A percentile compares a stretch with the other conserved stretches of the same genome.
Conservation (phyloP, 2,113 vertebrate genomes). For the Melanocharis versteri region DNA sequence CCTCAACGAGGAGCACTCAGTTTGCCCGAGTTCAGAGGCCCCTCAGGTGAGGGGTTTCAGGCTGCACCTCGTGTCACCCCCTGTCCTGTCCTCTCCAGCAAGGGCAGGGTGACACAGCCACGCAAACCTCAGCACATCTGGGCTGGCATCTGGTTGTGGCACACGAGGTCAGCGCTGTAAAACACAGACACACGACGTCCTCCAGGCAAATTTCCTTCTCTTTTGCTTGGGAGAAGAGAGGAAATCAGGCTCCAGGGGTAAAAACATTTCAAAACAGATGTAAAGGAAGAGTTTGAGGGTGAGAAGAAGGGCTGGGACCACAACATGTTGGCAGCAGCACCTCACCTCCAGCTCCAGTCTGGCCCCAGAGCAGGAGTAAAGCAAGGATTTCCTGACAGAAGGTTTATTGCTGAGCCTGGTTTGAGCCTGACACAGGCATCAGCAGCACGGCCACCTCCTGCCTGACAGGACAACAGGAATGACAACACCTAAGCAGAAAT, state of each 20-base stretch:
- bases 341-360: neutral
- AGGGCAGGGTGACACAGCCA: neutral
- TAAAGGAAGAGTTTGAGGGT: neutral
- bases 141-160: neutral
- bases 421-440: neutral
- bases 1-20: neutral
- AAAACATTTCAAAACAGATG: neutral
- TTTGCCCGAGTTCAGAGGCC: neutral
- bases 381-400: neutral
- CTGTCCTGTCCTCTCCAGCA: neutral
- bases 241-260: neutral
- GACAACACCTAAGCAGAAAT: neutral
- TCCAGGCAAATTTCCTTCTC: neutral
- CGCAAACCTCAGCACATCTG: rapidly evolving
- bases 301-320: neutral
- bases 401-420: neutral
- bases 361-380: neutral
- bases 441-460: neutral
- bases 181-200: rapidly evolving
- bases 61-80: rapidly evolving
- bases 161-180: neutral
- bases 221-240: neutral
- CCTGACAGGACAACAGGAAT: neutral
- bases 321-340: neutral
- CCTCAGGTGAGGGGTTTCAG: neutral